phyloP scores from a whole-genome alignment of 2,113 vertebrate species.

The Cavia aperea region DNA sequence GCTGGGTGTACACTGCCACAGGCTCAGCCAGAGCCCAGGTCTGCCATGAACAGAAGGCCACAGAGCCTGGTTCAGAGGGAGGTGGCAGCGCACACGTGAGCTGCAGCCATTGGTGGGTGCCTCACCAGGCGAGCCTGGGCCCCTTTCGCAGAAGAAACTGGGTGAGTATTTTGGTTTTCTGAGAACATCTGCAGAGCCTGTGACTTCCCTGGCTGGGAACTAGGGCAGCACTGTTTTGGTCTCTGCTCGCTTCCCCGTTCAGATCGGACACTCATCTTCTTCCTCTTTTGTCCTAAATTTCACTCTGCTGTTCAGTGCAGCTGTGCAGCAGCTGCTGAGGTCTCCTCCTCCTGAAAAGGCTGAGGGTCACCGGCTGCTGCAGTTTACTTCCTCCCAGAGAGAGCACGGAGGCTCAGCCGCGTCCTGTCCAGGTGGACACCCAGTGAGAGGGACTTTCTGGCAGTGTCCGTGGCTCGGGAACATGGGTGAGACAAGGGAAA shows the following conservation, averaged over 20 bases:
- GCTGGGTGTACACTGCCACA: not conserved
- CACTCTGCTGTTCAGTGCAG: slow-evolving; percentile 45
- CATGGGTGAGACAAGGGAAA: not conserved
- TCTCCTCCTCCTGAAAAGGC: not conserved
- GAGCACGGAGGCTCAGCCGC: accelerated
- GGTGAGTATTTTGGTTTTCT: slow-evolving; percentile 43
- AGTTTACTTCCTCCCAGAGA: not conserved
- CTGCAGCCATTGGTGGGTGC: not conserved
- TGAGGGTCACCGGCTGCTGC: not conserved
- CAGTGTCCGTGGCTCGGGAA: not conserved
- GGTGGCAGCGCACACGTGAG: not conserved
- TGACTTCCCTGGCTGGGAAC: slow-evolving; percentile 39
- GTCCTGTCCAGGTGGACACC: not conserved
- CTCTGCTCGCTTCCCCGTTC: slow-evolving; percentile 25
- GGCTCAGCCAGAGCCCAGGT: not conserved
- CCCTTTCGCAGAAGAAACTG: slow-evolving; percentile 25
- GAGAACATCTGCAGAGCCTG: not conserved
- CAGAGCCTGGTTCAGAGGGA: not conserved
- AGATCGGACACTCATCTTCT: slow-evolving; percentile 44
- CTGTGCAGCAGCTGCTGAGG: slow-evolving; percentile 55
- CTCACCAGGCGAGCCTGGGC: not conserved
- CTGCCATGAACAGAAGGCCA: not conserved
- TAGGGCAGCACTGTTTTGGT: slow-evolving; percentile 40
- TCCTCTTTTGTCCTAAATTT: slow-evolving; percentile 60
- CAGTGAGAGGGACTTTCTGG: not conserved